These are phyloP conservation scores for Monochamus alternatus DNA, from an alignment of 2,888 invertebrate genomes.

Conservation along the genomic window DNA sequence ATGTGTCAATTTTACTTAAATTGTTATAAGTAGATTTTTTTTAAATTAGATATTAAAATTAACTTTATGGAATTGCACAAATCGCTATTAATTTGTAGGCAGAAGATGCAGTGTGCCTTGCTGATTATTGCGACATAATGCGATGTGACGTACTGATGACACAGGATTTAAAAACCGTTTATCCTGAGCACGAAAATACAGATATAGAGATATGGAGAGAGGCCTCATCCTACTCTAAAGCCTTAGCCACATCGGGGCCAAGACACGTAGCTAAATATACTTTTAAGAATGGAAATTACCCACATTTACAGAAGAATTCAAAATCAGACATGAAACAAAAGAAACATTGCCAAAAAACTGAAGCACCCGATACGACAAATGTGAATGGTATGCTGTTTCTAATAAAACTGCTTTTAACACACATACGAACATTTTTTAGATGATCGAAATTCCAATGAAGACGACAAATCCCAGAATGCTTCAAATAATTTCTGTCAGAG, in stretches of 20 bases:
- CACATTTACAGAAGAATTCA: constrained; percentile 54
- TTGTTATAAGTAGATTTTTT: not conserved
- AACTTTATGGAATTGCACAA: constrained; percentile 1
- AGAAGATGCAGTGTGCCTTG: constrained; percentile 93
- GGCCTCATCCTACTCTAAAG: constrained; percentile 79
- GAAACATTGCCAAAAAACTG: constrained; percentile 66
- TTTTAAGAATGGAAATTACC: constrained; percentile 62
- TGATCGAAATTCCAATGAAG: constrained; percentile 59
- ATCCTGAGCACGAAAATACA: constrained; percentile 79
- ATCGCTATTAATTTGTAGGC: constrained; percentile 74
- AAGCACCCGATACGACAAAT: constrained; percentile 60
- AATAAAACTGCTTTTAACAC: too few relatives aligned
- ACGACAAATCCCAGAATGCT: constrained; percentile 64
- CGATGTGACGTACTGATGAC: constrained; percentile 91
- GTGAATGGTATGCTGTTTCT: constrained; percentile 31
- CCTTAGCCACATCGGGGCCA: constrained; percentile 72
- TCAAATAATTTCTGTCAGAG: constrained; percentile 74
- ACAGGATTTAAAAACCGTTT: constrained; percentile 80
- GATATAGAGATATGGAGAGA: constrained; percentile 91
- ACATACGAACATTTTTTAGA: constrained; percentile 50
- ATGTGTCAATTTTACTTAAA: not conserved
- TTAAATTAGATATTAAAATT: not conserved
- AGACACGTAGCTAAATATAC: constrained; percentile 69
- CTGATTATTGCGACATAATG: constrained; percentile 97
- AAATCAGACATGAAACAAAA: constrained; percentile 46